Conservation (phyloP, 2,888 invertebrate genomes). For the Agrochola lota region DNA sequence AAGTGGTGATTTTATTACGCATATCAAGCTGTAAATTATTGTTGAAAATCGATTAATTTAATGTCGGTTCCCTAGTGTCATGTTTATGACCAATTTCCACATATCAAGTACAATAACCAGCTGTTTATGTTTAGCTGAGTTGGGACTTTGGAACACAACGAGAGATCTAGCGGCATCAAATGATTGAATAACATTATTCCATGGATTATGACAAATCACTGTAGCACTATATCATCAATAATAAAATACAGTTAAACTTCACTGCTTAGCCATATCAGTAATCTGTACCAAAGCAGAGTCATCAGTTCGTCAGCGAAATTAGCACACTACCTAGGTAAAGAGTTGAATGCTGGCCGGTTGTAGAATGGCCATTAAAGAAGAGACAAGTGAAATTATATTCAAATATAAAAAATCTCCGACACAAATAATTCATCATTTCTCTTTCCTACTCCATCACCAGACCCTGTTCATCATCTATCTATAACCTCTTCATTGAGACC, state of each 20-base stretch:
- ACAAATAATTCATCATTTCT: no score
- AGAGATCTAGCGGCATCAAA: neutral
- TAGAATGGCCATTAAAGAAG: neutral
- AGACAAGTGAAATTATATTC: neutral
- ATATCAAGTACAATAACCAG: neutral
- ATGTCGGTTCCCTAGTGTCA: conserved; percentile 17
- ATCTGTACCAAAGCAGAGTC: neutral
- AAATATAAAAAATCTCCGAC: no score
- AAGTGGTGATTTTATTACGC: conserved; percentile 40
- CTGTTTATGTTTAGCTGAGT: neutral
- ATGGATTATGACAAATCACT: neutral
- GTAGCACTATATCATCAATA: neutral
- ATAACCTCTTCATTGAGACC: no score
- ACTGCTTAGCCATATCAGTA: neutral
- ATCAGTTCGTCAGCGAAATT: neutral
- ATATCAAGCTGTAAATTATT: conserved; percentile 22
- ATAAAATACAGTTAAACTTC: neutral
- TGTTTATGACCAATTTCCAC: conserved; percentile 38
- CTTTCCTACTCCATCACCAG: no score
- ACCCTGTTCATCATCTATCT: no score
- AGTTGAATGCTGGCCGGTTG: neutral
- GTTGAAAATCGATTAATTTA: conserved; percentile 38
- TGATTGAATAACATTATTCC: neutral
- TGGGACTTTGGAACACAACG: neutral
- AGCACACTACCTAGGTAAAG: neutral